A percentile compares a stretch with the other conserved stretches of the same genome.
phyloP scores from a whole-genome alignment of 2,888 invertebrate species.

The Lasioglossum vierecki region DNA sequence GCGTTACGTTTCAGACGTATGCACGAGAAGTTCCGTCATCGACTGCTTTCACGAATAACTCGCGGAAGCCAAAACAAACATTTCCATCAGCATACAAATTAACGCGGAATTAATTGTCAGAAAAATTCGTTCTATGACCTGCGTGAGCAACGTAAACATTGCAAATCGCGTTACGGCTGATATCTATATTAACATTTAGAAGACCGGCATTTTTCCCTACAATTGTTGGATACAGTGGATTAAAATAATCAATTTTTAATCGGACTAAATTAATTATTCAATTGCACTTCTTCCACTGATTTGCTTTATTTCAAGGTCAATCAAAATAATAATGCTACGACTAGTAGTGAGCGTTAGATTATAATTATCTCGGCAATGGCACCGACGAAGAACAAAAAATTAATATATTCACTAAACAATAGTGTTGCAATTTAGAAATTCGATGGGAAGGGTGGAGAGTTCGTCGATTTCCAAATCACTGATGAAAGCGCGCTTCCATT shows the following conservation, averaged over 20 bases:
- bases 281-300: background rate
- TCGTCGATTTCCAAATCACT: background rate
- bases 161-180: background rate
- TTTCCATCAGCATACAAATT: slow-evolving; percentile 34
- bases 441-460: background rate
- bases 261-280: background rate
- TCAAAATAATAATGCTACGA: background rate
- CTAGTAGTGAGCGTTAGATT: background rate
- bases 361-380: background rate
- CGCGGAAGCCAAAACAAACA: slow-evolving; percentile 24
- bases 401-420: background rate
- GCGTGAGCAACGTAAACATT: background rate
- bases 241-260: background rate
- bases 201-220: background rate
- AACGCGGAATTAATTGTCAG: slow-evolving; percentile 11
- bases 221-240: background rate
- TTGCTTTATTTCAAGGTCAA: background rate
- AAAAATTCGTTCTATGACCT: slow-evolving; percentile 4
- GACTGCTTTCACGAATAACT: slow-evolving; percentile 35
- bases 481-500: background rate
- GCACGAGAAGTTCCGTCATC: slow-evolving; percentile 36
- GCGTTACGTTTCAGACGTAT: slow-evolving; percentile 28
- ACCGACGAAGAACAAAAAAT: background rate
- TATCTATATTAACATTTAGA: background rate
- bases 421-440: background rate